Percentiles rank a stretch among this genome's conserved stretches.
These are phyloP conservation scores for Anthopleura sola DNA, from an alignment of 64 coral and sea anemone species.

Conservation along the genomic window DNA sequence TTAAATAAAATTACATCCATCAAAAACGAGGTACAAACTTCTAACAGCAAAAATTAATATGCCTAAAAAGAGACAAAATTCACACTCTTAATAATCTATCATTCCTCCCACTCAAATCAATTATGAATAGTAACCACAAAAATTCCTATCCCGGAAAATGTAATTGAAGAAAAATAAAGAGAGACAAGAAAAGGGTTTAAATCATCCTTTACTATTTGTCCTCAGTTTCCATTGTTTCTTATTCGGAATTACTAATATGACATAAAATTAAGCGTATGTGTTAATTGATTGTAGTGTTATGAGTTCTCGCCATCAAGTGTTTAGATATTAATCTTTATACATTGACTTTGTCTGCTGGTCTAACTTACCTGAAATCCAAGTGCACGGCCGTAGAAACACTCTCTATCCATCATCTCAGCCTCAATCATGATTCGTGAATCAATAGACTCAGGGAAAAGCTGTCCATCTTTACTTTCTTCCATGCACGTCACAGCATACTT, in stretches of 20 bases:
- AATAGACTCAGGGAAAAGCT: slow-evolving; percentile 75
- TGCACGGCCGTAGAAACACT: slow-evolving; percentile 91
- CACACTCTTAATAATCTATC: background rate
- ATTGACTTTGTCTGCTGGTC: background rate
- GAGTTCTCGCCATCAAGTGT: too few relatives aligned
- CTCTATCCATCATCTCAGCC: slow-evolving; percentile 81
- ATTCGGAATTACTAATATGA: too few relatives aligned
- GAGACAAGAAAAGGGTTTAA: background rate
- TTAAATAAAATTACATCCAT: background rate
- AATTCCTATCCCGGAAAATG: background rate
- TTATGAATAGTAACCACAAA: background rate
- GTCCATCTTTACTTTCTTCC: slow-evolving; percentile 39
- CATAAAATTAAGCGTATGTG: too few relatives aligned
- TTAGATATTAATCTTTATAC: too few relatives aligned
- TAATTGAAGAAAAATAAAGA: background rate
- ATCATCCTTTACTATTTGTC: background rate
- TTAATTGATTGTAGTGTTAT: background rate
- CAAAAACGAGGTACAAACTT: background rate
- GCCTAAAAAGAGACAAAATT: background rate
- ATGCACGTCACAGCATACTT: slow-evolving; percentile 65
- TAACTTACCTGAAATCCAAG: slow-evolving; percentile 92
- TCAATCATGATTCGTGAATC: slow-evolving; percentile 78
- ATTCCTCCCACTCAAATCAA: background rate
- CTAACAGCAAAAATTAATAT: background rate
- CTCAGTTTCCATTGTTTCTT: too few relatives aligned